Base-by-base conservation (phyloP, 2,797 vertebrate species). In the Eulemur coronatus region DNA sequence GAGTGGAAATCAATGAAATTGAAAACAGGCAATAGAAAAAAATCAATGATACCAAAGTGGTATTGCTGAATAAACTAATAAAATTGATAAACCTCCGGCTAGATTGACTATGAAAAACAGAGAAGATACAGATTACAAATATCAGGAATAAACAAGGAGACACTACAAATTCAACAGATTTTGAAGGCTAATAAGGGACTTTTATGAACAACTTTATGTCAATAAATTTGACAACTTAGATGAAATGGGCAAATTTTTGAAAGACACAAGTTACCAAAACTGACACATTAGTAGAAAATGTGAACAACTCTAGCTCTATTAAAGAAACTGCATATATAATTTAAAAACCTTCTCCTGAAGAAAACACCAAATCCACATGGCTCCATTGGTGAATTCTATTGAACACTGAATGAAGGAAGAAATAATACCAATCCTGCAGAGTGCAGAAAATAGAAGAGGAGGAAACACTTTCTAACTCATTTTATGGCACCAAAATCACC, bases 201-300 rank as follows among this genome's bases (percentile, higher is more conserved):
- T 65, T 67, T 24, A 43, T 35, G 17, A 85, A 89, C n/a, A 92
- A 63, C 46, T 72, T 92, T 63, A 35, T 59, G 48, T 80, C 59
- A 89, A 84, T 24, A 96, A 72, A 85, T 80, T 67, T 94, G 28
- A 80, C n/a, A 72, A 70, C 38, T 55, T 57, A 92, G 55, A 89
- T 63, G 46, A 92, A 55, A 46, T 33, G 22, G 41, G 76, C 15
- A 88, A 63, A 82, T 69, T 69, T 22, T 52, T 75, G 46, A 85
- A 65, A 91, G 57, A 80, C 14, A 57, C 11, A 84, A 80, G 50
- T 84, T 84, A 57, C 24, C n/a, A 67, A 89, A 89, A 75, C 65
- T 84, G 76, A 35, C 22, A 61, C 17, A 41, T 89, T 22, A 88
- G 35, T 65, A 33, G 6, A 88, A 91, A 85, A 80, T 75, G 5